A percentile compares a stretch with the other conserved stretches of the same genome.
These are phyloP conservation scores for Simalia tracyae DNA, from an alignment of 2,797 vertebrate species.

Conservation along the genomic window DNA sequence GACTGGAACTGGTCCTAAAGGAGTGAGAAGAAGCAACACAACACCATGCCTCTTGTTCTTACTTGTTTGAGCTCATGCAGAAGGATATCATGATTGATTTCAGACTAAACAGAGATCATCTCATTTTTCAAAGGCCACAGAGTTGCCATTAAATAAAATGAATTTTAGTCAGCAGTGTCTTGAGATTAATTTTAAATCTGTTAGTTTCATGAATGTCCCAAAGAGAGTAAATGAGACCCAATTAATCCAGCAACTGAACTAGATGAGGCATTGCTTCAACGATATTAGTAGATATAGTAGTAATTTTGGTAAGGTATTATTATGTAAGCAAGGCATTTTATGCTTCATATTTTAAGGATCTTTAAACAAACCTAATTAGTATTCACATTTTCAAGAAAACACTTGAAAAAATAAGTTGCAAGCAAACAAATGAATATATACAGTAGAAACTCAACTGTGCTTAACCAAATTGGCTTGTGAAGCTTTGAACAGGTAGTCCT, in stretches of 20 bases:
- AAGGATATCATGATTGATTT: neutral
- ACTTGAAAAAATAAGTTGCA: no score
- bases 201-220: neutral
- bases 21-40: neutral
- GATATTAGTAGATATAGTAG: neutral
- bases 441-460: no score
- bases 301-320: neutral
- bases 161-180: neutral
- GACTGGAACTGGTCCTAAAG: neutral
- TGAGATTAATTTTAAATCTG: neutral
- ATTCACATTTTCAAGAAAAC: no score
- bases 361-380: neutral
- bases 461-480: no score
- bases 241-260: neutral
- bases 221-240: neutral
- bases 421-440: no score
- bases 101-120: neutral
- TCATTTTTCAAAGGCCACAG: neutral
- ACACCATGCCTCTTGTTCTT: neutral
- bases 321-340: neutral
- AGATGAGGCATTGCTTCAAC: neutral
- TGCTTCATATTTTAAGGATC: neutral
- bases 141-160: neutral
- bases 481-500: no score
- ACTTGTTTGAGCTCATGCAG: neutral